phyloP scores from a whole-genome alignment of 1,140 invertebrate genomes.

The Trichogramma pretiosum region DNA sequence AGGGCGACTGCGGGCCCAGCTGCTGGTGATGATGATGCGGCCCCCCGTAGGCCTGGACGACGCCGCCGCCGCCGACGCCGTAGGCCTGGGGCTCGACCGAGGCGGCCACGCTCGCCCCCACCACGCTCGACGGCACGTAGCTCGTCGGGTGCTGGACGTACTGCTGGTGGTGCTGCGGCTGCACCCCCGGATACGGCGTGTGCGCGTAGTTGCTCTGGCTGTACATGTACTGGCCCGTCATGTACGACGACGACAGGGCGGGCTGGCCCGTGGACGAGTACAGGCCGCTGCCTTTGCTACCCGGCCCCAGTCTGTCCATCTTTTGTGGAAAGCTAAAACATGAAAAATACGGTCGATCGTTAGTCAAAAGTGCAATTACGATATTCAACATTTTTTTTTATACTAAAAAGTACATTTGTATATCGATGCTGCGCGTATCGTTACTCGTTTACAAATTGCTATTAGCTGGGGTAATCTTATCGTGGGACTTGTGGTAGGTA shows the following conservation, averaged over 20 bases:
- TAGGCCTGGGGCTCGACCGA: slow-evolving; percentile 34
- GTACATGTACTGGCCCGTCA: slow-evolving; percentile 47
- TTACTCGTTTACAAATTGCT: too few relatives aligned
- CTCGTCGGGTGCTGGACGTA: slow-evolving; percentile 38
- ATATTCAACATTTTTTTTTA: too few relatives aligned
- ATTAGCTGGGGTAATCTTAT: too few relatives aligned
- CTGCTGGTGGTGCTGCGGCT: slow-evolving; percentile 33
- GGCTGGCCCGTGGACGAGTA: slow-evolving; percentile 10
- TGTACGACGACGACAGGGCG: slow-evolving; percentile 39
- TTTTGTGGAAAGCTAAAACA: slow-evolving; percentile 49
- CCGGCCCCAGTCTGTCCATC: slow-evolving; percentile 44
- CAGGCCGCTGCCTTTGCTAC: neutral
- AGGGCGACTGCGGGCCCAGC: slow-evolving; percentile 34
- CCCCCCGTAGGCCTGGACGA: slow-evolving; percentile 37
- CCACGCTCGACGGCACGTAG: too few relatives aligned
- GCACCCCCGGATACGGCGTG: slow-evolving; percentile 31
- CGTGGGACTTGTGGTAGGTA: too few relatives aligned
- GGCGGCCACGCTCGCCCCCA: slow-evolving; percentile 25
- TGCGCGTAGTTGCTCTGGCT: slow-evolving; percentile 48
- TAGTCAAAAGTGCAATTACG: too few relatives aligned
- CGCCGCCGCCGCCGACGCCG: slow-evolving; percentile 27
- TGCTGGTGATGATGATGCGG: too few relatives aligned
- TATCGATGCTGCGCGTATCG: too few relatives aligned
- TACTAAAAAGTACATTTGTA: too few relatives aligned
- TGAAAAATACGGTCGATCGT: neutral